Base-by-base conservation (phyloP, 2,797 vertebrate species). In the Rhinogobio ventralis region DNA sequence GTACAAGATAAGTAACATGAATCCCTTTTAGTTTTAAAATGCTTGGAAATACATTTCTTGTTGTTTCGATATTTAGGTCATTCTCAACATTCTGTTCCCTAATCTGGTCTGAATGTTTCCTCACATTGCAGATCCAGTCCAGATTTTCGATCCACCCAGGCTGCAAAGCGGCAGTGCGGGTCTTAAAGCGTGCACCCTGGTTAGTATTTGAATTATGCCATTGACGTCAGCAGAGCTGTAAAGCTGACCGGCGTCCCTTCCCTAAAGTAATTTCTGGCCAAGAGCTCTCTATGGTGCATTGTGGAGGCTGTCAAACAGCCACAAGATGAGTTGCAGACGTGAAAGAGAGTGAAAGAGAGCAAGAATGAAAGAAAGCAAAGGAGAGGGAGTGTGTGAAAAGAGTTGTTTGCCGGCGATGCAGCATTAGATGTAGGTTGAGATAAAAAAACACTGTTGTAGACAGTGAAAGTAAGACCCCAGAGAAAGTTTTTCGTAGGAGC, bases 201-300 rank as follows among this genome's bases (percentile, higher is more conserved):
- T 97, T 97, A 98, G 95, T 97, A 99, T 99, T 97, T 96, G 96
- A 99, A 97, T 98, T 98, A 99, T 99, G 97, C 96, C 94, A 98
- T 99, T 99, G 98, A 99, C 97, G 98, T 99, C 98, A 99, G 97
- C 96, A 96, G 93, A 96, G 96, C 96, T 96, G 97, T 99, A 97
- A 98, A 98, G 95, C 96, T 96, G 93, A 94, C 95, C 94, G 95
- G 91, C 83, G 88, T 96, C 95, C 96, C 96, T 95, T 96, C 96
- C 96, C 96, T 94, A 93, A 94, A 83, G 91, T 89, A 33, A 83
- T 78, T 88, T 87, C 86, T 88, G 96, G 97, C 97, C 97, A 98
- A 95, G 93, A 90, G 85, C 93, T 92, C 95, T 96, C 96, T 95
- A 95, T 94, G 90, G 92, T 91, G 92, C 92, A 93, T 93, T 94